Conservation (phyloP, 1,140 invertebrate species). For the Ectropis grisescens region DNA sequence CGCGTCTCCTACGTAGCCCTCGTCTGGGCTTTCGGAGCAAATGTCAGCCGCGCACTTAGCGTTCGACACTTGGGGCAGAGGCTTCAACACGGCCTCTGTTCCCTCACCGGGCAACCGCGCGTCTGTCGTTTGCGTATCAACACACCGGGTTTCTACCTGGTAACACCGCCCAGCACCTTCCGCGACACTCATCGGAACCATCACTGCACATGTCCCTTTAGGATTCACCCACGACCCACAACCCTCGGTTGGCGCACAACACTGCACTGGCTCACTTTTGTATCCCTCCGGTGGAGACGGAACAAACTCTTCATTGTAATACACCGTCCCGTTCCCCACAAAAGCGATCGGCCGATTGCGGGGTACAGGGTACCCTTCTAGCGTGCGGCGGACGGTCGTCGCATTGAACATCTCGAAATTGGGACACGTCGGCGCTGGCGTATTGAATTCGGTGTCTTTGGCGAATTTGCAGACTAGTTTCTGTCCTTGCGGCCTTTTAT, state of each 20-base stretch:
- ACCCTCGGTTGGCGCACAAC: constrained; percentile 38
- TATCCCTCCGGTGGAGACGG: constrained; percentile 80
- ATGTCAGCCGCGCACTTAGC: constrained; percentile 70
- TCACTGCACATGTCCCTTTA: constrained; percentile 54
- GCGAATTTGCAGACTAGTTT: constrained; percentile 73
- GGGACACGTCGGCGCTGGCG: constrained; percentile 33
- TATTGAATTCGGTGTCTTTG: constrained; percentile 59
- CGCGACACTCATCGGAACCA: constrained; percentile 49
- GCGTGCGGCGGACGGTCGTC: constrained; percentile 80
- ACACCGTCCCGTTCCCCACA: constrained; percentile 53
- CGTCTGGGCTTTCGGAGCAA: constrained; percentile 87
- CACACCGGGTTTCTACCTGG: constrained; percentile 63
- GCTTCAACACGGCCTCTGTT: constrained; percentile 50
- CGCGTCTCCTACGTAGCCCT: constrained; percentile 87
- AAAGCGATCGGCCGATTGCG: constrained; percentile 61
- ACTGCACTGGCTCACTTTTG: constrained; percentile 66
- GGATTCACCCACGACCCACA: constrained; percentile 49
- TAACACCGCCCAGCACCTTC: constrained; percentile 48
- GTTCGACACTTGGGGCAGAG: constrained; percentile 53
- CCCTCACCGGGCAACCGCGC: constrained; percentile 39
- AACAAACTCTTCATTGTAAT: constrained; percentile 73
- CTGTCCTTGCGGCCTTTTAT: constrained; percentile 74
- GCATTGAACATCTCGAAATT: constrained; percentile 60
- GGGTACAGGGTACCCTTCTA: constrained; percentile 80
- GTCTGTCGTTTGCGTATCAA: constrained; percentile 72